A percentile compares a stretch with the other conserved stretches of the same genome.
Evolutionary conservation across 2,888 invertebrate genomes (phyloP).

Genomic region (Automeris io): DNA sequence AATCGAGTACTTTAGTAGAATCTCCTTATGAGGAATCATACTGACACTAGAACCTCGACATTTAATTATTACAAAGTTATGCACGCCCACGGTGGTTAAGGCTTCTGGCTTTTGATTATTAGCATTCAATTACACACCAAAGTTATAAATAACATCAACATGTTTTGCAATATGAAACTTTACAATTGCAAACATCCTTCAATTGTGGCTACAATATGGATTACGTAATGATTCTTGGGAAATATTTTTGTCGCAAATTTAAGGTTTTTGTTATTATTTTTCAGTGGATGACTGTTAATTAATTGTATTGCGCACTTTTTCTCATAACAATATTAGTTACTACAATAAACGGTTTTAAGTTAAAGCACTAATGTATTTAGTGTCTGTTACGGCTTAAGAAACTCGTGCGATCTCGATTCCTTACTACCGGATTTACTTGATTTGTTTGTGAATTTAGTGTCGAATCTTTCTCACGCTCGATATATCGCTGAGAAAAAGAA

Average conservation of each 20-base stretch:
- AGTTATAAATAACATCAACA: conserved; percentile 13
- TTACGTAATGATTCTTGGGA: not conserved
- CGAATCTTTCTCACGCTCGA: conserved; percentile 25
- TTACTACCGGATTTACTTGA: not conserved
- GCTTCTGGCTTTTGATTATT: conserved; percentile 61
- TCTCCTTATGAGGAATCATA: conserved; percentile 17
- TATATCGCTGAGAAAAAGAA: not conserved
- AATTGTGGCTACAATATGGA: not conserved
- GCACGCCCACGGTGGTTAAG: conserved; percentile 54
- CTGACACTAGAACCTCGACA: conserved; percentile 60
- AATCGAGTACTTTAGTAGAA: conserved; percentile 17
- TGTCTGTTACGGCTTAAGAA: conserved; percentile 18
- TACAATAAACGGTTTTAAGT: conserved; percentile 23
- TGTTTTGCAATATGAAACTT: conserved; percentile 5
- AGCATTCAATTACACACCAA: conserved; percentile 38
- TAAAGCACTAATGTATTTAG: conserved; percentile 22
- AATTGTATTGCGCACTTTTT: conserved; percentile 30
- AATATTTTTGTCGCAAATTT: not conserved
- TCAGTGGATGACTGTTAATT: conserved; percentile 47
- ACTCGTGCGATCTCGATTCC: not conserved
- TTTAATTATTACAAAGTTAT: conserved; percentile 67
- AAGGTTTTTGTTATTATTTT: conserved; percentile 30
- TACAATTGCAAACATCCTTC: conserved; percentile 13
- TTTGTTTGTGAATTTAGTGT: conserved; percentile 12
- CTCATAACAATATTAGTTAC: conserved; percentile 13